phyloP scores from a whole-genome alignment of 1,140 invertebrate genomes.

The Hycleus phaleratus region DNA sequence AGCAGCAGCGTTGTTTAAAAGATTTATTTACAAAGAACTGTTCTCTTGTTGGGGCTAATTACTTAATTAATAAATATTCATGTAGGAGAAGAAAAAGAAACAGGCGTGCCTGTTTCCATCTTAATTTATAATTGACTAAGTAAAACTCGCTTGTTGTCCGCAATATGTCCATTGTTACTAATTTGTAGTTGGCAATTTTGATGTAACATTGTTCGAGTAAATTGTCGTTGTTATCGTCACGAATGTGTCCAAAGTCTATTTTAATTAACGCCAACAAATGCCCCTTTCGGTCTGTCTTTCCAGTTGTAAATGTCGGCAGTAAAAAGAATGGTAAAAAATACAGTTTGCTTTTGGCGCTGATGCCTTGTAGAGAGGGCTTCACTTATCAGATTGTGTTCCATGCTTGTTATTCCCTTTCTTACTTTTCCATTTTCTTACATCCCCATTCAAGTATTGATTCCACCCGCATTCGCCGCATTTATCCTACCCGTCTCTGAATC shows the following conservation, averaged over 20 bases:
- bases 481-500: conserved; percentile 2
- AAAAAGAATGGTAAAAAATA: too few relatives aligned
- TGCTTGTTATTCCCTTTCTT: conserved; percentile 18
- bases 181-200: too few relatives aligned
- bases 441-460: conserved; percentile 17
- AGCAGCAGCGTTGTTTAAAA: background rate
- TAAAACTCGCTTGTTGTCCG: too few relatives aligned
- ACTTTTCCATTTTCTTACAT: conserved; percentile 10
- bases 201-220: too few relatives aligned
- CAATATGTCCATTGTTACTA: too few relatives aligned
- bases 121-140: too few relatives aligned
- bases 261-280: too few relatives aligned
- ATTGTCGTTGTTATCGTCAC: background rate
- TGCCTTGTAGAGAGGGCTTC: conserved; percentile 11
- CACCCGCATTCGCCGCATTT: conserved; percentile 1
- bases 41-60: background rate
- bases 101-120: too few relatives aligned
- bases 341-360: background rate
- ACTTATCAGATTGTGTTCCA: conserved; percentile 21
- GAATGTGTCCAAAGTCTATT: too few relatives aligned
- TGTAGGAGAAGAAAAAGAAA: background rate
- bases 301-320: too few relatives aligned
- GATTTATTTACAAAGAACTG: background rate
- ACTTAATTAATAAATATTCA: background rate
- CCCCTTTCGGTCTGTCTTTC: too few relatives aligned